Percentiles rank a stretch among this genome's conserved stretches.
Conservation (phyloP, 1,140 invertebrate genomes). For the Lycorma delicatula region DNA sequence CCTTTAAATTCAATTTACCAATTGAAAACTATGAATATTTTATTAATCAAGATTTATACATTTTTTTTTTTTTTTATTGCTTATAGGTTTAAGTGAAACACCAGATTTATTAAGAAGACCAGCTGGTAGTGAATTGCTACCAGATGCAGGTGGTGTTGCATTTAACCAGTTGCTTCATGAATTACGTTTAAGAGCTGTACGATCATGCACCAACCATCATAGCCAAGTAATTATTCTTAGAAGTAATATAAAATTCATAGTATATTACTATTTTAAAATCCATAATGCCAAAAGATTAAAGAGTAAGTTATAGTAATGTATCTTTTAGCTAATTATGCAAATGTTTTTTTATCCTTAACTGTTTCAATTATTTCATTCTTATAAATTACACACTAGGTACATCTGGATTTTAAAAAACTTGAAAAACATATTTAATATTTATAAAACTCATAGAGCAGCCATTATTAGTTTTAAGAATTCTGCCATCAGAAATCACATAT, state of each 20-base stretch:
- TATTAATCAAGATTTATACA: too few species aligned
- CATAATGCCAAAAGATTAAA: not conserved
- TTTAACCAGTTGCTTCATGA: conserved; percentile 22
- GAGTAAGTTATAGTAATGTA: not conserved
- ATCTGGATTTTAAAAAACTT: not conserved
- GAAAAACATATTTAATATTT: too few species aligned
- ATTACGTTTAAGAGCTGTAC: conserved; percentile 26
- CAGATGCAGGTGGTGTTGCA: conserved; percentile 16
- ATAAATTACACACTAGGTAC: not conserved
- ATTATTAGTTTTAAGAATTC: too few species aligned
- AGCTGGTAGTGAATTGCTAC: conserved; percentile 23
- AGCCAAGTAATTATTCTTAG: conserved; percentile 18
- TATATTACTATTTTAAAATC: not conserved
- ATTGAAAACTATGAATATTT: too few species aligned
- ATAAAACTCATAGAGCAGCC: too few species aligned
- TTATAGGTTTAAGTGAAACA: conserved; percentile 27
- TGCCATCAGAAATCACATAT: too few species aligned
- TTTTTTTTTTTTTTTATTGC: not conserved
- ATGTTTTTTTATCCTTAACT: not conserved
- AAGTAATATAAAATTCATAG: not conserved
- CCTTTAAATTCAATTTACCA: not conserved
- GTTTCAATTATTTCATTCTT: not conserved
- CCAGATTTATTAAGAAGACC: conserved; percentile 30
- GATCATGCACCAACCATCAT: conserved; percentile 25
- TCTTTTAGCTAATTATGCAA: not conserved